Percentiles rank a stretch among this genome's conserved stretches.
These are phyloP conservation scores for Torymus auratus DNA, from an alignment of 2,888 invertebrate species.

Conservation along the genomic window DNA sequence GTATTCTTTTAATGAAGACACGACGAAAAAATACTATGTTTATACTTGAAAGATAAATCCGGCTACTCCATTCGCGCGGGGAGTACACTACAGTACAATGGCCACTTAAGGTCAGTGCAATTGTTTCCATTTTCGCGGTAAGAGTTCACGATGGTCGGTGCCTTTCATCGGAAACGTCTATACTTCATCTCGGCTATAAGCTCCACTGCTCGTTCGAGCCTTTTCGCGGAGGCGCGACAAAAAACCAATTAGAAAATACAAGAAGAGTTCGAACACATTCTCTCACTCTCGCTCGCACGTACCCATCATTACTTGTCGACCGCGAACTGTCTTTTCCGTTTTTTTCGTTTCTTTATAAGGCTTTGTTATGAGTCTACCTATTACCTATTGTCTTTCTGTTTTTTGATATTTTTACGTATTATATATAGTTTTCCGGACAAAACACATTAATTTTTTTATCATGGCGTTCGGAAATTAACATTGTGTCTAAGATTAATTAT, in stretches of 20 bases:
- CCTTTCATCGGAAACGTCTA: slow-evolving; percentile 46
- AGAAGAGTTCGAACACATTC: slow-evolving; percentile 45
- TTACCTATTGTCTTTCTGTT: not conserved
- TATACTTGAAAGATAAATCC: slow-evolving; percentile 12
- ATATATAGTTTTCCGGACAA: too few species aligned
- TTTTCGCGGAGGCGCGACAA: slow-evolving; percentile 44
- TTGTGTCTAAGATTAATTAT: too few species aligned
- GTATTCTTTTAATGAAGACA: too few species aligned
- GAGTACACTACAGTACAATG: slow-evolving; percentile 42
- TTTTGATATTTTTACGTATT: not conserved
- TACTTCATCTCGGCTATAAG: slow-evolving; percentile 35
- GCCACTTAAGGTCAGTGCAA: slow-evolving; percentile 50
- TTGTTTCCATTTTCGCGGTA: slow-evolving; percentile 54
- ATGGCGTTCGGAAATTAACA: too few species aligned
- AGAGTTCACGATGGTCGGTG: slow-evolving; percentile 41
- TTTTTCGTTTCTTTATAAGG: not conserved
- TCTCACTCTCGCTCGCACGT: slow-evolving; percentile 23
- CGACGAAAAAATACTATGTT: not conserved
- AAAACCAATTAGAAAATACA: slow-evolving; percentile 54
- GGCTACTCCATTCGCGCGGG: slow-evolving; percentile 15
- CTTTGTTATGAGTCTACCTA: slow-evolving; percentile 13
- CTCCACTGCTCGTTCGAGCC: slow-evolving; percentile 1
- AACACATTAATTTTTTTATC: too few species aligned
- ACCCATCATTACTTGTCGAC: slow-evolving; percentile 39
- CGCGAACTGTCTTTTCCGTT: slow-evolving; percentile 20